These are phyloP conservation scores for Picathartes gymnocephalus DNA, from an alignment of 2,113 vertebrate species.

Conservation along the genomic window DNA sequence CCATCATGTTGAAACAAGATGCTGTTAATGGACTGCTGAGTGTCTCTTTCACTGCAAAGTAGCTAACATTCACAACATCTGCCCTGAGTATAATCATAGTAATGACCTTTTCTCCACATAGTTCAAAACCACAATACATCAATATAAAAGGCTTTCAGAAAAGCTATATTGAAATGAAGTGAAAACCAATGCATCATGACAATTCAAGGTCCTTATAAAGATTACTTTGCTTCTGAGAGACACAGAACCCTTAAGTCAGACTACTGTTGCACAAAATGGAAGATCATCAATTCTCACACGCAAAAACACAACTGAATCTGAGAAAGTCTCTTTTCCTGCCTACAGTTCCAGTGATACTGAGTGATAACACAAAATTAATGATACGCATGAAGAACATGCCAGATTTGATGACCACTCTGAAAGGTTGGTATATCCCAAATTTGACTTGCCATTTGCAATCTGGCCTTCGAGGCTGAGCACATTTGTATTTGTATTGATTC, in stretches of 20 bases:
- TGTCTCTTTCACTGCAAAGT: background rate
- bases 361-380: background rate
- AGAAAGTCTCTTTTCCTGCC: background rate
- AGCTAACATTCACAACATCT: background rate
- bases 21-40: background rate
- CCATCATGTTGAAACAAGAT: background rate
- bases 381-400: background rate
- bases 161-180: background rate
- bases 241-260: background rate
- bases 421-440: background rate
- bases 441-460: slow-evolving; percentile 15
- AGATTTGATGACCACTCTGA: background rate
- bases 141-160: background rate
- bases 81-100: background rate
- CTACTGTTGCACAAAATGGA: background rate
- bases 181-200: background rate
- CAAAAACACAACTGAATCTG: background rate
- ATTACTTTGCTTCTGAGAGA: background rate
- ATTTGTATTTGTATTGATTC: slow-evolving; percentile 9
- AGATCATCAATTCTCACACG: background rate
- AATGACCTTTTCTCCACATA: background rate
- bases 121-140: background rate
- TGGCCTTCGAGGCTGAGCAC: background rate
- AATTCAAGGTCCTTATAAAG: background rate
- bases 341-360: background rate